These are phyloP conservation scores for Synergus itoensis DNA, from an alignment of 2,888 invertebrate genomes.

Conservation along the genomic window DNA sequence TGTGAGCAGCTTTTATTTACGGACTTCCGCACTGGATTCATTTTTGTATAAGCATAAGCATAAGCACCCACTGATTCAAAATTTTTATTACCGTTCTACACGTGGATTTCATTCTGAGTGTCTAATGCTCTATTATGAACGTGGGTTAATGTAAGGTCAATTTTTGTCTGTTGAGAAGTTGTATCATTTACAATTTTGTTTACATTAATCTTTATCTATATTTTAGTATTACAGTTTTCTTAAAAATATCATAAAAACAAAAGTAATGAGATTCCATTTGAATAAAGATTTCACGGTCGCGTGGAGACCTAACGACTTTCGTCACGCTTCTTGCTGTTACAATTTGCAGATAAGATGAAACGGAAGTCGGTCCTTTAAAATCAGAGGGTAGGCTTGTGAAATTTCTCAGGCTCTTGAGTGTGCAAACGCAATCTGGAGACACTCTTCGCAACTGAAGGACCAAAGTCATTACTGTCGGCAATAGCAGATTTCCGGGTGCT, in stretches of 20 bases:
- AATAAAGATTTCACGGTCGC: slow-evolving; percentile 34
- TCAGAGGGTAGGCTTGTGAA: slow-evolving; percentile 61
- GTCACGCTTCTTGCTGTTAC: slow-evolving; percentile 18
- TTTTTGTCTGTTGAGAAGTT: background rate
- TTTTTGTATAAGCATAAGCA: slow-evolving; percentile 10
- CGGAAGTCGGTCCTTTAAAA: slow-evolving; percentile 54
- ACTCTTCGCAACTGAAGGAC: slow-evolving; percentile 46
- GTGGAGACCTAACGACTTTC: slow-evolving; percentile 1
- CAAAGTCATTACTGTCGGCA: slow-evolving; percentile 58
- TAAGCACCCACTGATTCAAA: background rate
- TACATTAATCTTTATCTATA: background rate
- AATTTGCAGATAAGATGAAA: slow-evolving; percentile 35
- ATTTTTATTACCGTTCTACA: background rate
- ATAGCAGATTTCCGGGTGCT: slow-evolving; percentile 68
- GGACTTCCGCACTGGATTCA: slow-evolving; percentile 13
- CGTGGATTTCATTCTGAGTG: background rate
- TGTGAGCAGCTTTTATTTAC: slow-evolving; percentile 14
- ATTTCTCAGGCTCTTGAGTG: slow-evolving; percentile 60
- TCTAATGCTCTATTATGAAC: background rate
- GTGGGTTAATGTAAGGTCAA: no score
- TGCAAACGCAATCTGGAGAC: slow-evolving; percentile 50
- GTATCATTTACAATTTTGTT: slow-evolving; percentile 8
- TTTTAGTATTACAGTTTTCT: background rate
- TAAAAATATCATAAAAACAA: background rate
- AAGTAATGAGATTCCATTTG: slow-evolving; percentile 33